These are phyloP conservation scores for Riptortus pedestris DNA, from an alignment of 1,140 invertebrate genomes.

Conservation along the genomic window DNA sequence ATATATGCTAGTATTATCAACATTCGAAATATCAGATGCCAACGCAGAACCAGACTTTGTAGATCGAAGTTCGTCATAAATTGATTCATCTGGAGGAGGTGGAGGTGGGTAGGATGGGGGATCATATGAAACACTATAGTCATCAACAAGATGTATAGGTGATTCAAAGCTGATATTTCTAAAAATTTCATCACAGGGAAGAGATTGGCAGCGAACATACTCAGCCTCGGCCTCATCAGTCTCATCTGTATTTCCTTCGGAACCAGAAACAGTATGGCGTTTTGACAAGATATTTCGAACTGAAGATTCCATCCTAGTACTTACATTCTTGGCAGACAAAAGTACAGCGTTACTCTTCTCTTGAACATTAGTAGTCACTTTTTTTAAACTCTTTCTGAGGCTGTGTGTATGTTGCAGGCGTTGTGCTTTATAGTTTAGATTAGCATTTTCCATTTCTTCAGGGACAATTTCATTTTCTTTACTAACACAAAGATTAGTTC, in stretches of 20 bases:
- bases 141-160: constrained; percentile 37
- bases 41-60: constrained; percentile 38
- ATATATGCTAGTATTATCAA: constrained; percentile 20
- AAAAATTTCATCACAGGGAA: constrained; percentile 40
- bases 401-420: constrained; percentile 23
- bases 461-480: not conserved
- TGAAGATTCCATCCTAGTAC: constrained; percentile 31
- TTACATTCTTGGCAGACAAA: constrained; percentile 33
- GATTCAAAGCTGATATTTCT: constrained; percentile 41
- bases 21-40: not conserved
- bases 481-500: constrained; percentile 9
- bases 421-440: not conserved
- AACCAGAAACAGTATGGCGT: constrained; percentile 23
- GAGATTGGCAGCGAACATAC: constrained; percentile 36
- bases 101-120: constrained; percentile 48
- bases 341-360: constrained; percentile 31
- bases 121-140: not conserved
- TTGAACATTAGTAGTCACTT: constrained; percentile 30
- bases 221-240: constrained; percentile 19
- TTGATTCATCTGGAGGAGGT: constrained; percentile 45
- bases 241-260: constrained; percentile 15
- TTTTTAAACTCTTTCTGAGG: constrained; percentile 28
- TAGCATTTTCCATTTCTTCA: not conserved
- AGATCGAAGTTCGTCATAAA: constrained; percentile 44
- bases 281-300: constrained; percentile 30